Base-by-base conservation (phyloP, 2,797 vertebrate genomes). In the Fistularia commersonii region DNA sequence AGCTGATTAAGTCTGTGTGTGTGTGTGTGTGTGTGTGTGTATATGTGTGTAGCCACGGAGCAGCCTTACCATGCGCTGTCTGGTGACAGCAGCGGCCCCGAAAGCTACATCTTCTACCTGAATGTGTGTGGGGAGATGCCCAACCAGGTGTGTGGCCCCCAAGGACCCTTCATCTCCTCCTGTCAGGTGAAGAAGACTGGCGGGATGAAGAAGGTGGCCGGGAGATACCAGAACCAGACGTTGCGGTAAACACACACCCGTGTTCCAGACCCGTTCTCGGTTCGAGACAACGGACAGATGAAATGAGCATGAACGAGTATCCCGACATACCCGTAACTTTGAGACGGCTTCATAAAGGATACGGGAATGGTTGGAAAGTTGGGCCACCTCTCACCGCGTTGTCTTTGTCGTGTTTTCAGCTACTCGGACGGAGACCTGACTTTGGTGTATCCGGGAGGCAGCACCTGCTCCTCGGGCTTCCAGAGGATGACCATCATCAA, bases 361-460 rank as follows among this genome's bases (percentile, higher is more conserved):
- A 23, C 23, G 4, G 23, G 23, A 23, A 23, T 23, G 23, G 23
- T 23, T 23, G n/a, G n/a, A n/a, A n/a, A n/a, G n/a, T n/a, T n/a
- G n/a, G n/a, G n/a, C n/a, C n/a, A n/a, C n/a, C n/a, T n/a, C n/a
- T n/a, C n/a, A n/a, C n/a, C n/a, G n/a, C n/a, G n/a, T 23, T 4
- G 2, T 23, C 23, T 23, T 23, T 23, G 23, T 23, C 23, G 4
- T 23, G 23, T 23, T 8, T 57, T 40, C 49, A 99, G 97, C 8
- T 99, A 97, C 41, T 98, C 97, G 0, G 97, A 99, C 43, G 96
- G 96, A 8, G 96, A 98, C 71, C 92, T 99, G 68, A 95, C 92
- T 55, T 82, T 99, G 51, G 93, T 93, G 52, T 98, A 96, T 67
- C 91, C 88, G 0, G 91, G 90, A 2, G 97, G 97, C 0, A 82